Base-by-base conservation (phyloP, 2,888 invertebrate genomes). In the Sarcophaga subvicina region DNA sequence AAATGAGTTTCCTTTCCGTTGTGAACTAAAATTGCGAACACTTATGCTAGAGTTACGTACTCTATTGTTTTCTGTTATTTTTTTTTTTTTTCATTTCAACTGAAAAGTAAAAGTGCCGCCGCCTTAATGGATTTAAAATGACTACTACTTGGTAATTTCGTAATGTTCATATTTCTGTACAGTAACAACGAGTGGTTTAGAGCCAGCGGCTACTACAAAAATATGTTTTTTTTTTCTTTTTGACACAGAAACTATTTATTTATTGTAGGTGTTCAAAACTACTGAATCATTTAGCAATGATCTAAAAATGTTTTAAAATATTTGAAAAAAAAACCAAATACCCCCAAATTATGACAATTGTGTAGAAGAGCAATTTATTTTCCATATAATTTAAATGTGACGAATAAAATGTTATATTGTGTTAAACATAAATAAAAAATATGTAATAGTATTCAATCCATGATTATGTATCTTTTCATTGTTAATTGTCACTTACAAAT, bases 91-190 rank as follows among this genome's bases (percentile, higher is more conserved):
- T 25, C 45, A 54, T 22, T 66, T 75, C 59, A 66, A 49, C 54
- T 70, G 27, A 64, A 73, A 71, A 80, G 70, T 80, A 84, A 80
- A 67, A 80, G 71, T 70, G 60, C 60, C 76, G 76, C 84, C 64
- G 49, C 37, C 60, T 84, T 37, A 84, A 84, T 84, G 59, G 60
- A 10, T 67, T 84, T 71, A 17, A 76, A 84, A 80, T 64, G 45
- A 80, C 10, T 22, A 37, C 37, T 37, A 37, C 37, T 37, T 37
- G 10, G 37, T 10, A 37, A 71, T 76, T 76, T 71, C 67, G 70
- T 79, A 62, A 73, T 69, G 73, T 14, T 54, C 11, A 14, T 14
- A 37, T 10, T 45, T 67, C 60, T 22, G 66, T 67, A 45, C 37
- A 8, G 37, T 22, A 22, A 22, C 3, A 37, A 37, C 37, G 1